phyloP scores from a whole-genome alignment of 2,797 vertebrate species.

The Liasis olivaceus region DNA sequence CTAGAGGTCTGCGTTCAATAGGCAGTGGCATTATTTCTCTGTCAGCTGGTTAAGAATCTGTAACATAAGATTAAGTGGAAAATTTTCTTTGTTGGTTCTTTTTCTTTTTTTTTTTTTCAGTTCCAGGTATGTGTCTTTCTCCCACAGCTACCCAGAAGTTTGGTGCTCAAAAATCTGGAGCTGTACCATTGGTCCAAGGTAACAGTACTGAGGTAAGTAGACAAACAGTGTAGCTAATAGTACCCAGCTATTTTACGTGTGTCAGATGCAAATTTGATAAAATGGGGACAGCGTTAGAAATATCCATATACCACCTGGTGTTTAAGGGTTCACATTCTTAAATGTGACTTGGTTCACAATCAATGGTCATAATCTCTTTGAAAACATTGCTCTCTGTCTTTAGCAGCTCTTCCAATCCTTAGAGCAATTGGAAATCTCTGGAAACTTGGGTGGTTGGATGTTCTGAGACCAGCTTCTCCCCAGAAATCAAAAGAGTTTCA shows the following conservation, averaged over 20 bases:
- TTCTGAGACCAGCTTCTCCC: neutral
- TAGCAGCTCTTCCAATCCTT: constrained; percentile 29
- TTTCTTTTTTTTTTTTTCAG: too few relatives aligned
- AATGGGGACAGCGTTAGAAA: too few relatives aligned
- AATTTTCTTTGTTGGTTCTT: too few relatives aligned
- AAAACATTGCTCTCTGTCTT: constrained; percentile 46
- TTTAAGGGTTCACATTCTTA: neutral
- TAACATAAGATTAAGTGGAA: too few relatives aligned
- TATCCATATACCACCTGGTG: too few relatives aligned
- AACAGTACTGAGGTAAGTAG: too few relatives aligned
- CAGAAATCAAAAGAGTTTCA: neutral
- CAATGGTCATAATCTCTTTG: rapidly evolving
- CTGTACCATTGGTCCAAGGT: neutral
- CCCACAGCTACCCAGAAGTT: neutral
- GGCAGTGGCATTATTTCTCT: too few relatives aligned
- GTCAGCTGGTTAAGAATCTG: too few relatives aligned
- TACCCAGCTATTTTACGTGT: neutral
- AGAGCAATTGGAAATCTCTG: constrained; percentile 53
- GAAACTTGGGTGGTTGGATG: constrained; percentile 57
- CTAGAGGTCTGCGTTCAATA: too few relatives aligned
- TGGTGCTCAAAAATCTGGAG: neutral
- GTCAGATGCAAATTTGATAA: neutral
- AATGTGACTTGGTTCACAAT: constrained; percentile 3
- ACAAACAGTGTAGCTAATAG: too few relatives aligned
- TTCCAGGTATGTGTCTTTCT: too few relatives aligned